phyloP scores from a whole-genome alignment of 2,797 vertebrate genomes.

The Sternotherus odoratus region DNA sequence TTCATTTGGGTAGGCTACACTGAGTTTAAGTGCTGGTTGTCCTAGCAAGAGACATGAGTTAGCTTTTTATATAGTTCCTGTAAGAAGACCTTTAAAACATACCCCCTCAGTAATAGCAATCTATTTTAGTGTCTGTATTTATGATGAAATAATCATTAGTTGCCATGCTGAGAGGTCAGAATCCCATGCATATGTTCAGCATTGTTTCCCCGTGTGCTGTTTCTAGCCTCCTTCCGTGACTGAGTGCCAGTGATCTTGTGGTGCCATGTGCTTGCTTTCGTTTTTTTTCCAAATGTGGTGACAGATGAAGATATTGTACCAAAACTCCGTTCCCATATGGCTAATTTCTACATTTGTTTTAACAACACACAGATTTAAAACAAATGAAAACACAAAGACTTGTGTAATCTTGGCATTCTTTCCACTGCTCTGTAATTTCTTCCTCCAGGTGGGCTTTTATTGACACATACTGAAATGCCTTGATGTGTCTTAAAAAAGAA shows the following conservation, averaged over 20 bases:
- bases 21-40: conserved; percentile 43
- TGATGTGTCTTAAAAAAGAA: conserved; percentile 68
- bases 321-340: conserved; percentile 82
- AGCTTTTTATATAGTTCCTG: not conserved
- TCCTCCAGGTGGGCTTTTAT: conserved; percentile 73
- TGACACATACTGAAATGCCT: conserved; percentile 60
- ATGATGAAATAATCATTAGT: conserved; percentile 80
- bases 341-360: conserved; percentile 85
- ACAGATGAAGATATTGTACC: conserved; percentile 84
- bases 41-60: conserved; percentile 50
- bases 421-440: conserved; percentile 70
- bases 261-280: not conserved
- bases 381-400: conserved; percentile 81
- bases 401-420: conserved; percentile 64
- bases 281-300: conserved; percentile 71
- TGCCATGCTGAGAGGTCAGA: conserved; percentile 79
- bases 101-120: conserved; percentile 54
- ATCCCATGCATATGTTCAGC: conserved; percentile 78
- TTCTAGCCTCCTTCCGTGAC: conserved; percentile 65
- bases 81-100: conserved; percentile 46
- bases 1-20: conserved; percentile 65
- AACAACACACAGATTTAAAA: conserved; percentile 82
- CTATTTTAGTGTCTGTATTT: conserved; percentile 70
- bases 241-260: conserved; percentile 59
- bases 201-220: conserved; percentile 73